These are phyloP conservation scores for Bucorvus abyssinicus DNA, from an alignment of 2,797 vertebrate genomes.

Conservation along the genomic window DNA sequence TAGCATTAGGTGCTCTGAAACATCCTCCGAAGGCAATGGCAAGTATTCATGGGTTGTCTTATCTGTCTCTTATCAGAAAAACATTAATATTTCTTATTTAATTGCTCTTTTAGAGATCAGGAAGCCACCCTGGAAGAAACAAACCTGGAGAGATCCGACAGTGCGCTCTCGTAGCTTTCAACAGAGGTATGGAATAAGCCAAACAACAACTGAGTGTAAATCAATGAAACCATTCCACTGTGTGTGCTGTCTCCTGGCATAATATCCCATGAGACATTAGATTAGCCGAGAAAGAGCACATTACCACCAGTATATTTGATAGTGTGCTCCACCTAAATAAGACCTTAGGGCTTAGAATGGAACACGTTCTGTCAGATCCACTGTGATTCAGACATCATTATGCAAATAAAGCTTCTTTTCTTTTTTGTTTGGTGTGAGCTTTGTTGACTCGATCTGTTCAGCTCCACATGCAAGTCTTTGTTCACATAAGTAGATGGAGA, in stretches of 20 bases:
- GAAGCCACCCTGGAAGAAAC: not conserved
- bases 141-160: not conserved
- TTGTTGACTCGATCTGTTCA: not conserved
- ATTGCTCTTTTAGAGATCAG: not conserved
- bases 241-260: not conserved
- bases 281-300: not conserved
- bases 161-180: not conserved
- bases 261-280: not conserved
- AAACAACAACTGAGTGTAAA: not conserved
- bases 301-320: not conserved
- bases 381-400: constrained; percentile 24
- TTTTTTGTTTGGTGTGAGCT: not conserved
- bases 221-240: not conserved
- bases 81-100: not conserved
- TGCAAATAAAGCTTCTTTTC: constrained; percentile 17
- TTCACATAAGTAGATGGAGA: constrained; percentile 3
- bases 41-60: not conserved
- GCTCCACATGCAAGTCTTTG: not conserved
- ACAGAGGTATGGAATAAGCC: not conserved
- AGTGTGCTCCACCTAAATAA: not conserved
- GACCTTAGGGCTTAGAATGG: not conserved
- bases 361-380: constrained; percentile 25
- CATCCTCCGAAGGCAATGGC: not conserved
- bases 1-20: not conserved
- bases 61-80: not conserved